A percentile compares a stretch with the other conserved stretches of the same genome.
These are phyloP conservation scores for Eupleurogrammus muticus DNA, from an alignment of 2,797 vertebrate species.

Conservation along the genomic window DNA sequence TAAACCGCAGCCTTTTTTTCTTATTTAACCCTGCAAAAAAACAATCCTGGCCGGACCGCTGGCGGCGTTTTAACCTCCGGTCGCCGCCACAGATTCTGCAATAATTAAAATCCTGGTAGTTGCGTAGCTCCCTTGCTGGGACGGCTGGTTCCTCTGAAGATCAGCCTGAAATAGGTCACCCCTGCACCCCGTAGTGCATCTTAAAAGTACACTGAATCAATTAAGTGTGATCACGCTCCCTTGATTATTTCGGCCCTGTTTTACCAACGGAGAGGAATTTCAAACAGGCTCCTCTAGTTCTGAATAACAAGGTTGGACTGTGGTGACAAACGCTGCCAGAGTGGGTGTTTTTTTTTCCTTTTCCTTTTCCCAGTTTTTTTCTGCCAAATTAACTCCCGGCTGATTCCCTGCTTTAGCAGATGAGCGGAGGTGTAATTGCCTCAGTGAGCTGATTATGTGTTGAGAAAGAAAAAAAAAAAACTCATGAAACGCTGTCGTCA, in stretches of 20 bases:
- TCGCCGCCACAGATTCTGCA: conserved; percentile 74
- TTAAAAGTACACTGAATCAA: conserved; percentile 87
- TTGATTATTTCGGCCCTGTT: conserved; percentile 87
- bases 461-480: conserved; percentile 65
- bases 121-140: conserved; percentile 80
- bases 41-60: conserved; percentile 51
- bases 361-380: no score
- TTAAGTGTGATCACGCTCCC: conserved; percentile 86
- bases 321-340: conserved; percentile 81
- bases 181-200: conserved; percentile 85
- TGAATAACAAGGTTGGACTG: conserved; percentile 83
- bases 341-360: conserved; percentile 77
- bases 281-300: conserved; percentile 78
- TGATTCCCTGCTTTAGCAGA: conserved; percentile 82
- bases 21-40: conserved; percentile 41
- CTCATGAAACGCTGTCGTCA: conserved; percentile 69
- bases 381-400: conserved; percentile 81
- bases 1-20: conserved; percentile 35
- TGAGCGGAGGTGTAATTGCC: conserved; percentile 80
- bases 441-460: conserved; percentile 74
- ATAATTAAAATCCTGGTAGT: conserved; percentile 85
- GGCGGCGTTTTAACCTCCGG: conserved; percentile 79
- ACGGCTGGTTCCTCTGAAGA: conserved; percentile 82
- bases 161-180: conserved; percentile 87
- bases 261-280: conserved; percentile 84